Conservation (phyloP, 2,797 vertebrate species). For the Austrolebias charrua region DNA sequence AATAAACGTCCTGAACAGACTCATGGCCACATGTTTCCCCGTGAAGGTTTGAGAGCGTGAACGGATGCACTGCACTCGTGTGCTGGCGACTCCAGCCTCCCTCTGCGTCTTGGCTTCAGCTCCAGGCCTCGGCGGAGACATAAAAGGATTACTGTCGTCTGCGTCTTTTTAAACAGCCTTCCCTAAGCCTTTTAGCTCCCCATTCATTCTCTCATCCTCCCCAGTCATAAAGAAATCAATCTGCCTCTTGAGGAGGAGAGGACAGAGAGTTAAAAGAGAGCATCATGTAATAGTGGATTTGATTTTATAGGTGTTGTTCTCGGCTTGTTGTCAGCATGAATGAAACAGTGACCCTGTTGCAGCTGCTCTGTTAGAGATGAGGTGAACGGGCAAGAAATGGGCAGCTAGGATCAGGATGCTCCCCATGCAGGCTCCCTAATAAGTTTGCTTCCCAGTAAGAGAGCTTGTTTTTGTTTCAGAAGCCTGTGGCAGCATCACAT, state of each 20-base stretch:
- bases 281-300: conserved; percentile 30
- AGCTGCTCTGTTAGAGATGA: conserved; percentile 28
- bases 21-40: background rate
- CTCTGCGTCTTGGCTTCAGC: conserved; percentile 54
- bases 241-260: conserved; percentile 20
- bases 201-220: conserved; percentile 59
- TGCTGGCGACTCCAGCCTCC: conserved; percentile 60
- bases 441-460: conserved; percentile 50
- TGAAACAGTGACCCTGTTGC: conserved; percentile 14
- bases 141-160: conserved; percentile 71
- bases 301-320: conserved; percentile 37
- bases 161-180: conserved; percentile 75
- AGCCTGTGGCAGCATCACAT: conserved; percentile 48
- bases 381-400: conserved; percentile 16
- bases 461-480: conserved; percentile 42
- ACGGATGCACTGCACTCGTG: conserved; percentile 29
- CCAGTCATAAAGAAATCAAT: conserved; percentile 68
- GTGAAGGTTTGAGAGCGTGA: conserved; percentile 23
- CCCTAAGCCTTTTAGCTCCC: conserved; percentile 72
- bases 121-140: conserved; percentile 45
- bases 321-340: conserved; percentile 2
- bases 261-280: conserved; percentile 20
- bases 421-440: conserved; percentile 39
- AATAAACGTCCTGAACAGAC: too few relatives aligned
- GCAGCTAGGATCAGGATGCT: conserved; percentile 55